A percentile compares a stretch with the other conserved stretches of the same genome.
These are phyloP conservation scores for Lerista edwardsae DNA, from an alignment of 2,797 vertebrate genomes.

Conservation along the genomic window DNA sequence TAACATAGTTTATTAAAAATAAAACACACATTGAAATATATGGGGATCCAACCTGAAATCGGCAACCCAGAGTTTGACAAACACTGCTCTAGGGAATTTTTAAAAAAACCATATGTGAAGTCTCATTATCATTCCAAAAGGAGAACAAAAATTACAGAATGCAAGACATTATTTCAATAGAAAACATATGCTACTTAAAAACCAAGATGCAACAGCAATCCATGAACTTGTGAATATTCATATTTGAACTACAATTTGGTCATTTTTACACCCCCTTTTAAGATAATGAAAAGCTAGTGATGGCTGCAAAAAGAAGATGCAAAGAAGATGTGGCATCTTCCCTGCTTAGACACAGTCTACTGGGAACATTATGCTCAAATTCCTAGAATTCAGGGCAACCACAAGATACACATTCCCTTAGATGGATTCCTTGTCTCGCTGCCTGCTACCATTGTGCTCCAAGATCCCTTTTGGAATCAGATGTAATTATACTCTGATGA, in stretches of 20 bases:
- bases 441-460: background rate
- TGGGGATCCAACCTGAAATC: no score
- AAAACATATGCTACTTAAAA: constrained; percentile 20
- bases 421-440: background rate
- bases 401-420: background rate
- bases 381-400: background rate
- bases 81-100: no score
- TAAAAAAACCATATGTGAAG: background rate
- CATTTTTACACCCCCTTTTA: background rate
- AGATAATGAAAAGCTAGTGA: background rate
- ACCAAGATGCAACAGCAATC: background rate
- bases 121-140: constrained; percentile 7
- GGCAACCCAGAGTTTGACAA: no score
- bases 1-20: no score
- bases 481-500: constrained; percentile 7
- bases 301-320: background rate
- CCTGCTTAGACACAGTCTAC: background rate
- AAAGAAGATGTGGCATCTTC: background rate
- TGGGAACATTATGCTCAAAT: background rate
- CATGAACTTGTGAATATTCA: background rate
- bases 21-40: no score
- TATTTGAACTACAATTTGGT: constrained; percentile 10
- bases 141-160: background rate
- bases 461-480: background rate
- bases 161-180: constrained; percentile 13